Base-by-base conservation (phyloP, 1,140 invertebrate species). In the Drosophila jambulina region DNA sequence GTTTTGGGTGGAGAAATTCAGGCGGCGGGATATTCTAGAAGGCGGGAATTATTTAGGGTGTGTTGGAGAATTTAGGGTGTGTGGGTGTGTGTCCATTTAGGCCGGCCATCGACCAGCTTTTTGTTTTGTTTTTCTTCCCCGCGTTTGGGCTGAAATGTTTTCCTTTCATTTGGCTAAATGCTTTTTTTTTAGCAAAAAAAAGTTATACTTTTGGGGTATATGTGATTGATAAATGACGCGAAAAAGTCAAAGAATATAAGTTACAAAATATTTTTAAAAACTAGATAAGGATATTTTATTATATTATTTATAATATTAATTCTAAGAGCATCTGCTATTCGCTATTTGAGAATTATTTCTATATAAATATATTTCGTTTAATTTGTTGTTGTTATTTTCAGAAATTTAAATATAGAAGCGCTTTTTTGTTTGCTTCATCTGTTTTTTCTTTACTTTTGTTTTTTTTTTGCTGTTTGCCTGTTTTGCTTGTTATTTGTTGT, bases 361-460 rank as follows among this genome's bases (percentile, higher is more conserved):
- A 23, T 32, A 62, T 72, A 42, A 32, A 58, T 54, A 43, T 43
- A 36, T 60, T 60, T 13, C 29, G 25, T 25, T 51, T 27, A 34
- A 43, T 56, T 75, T 60, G 75, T 77, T 77, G 56, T 76, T 77
- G 42, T 36, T 61, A 38, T 62, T 54, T 65, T 46, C 38, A 58
- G 40, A 61, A 29, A 46, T 82, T 82, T 82, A 82, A 82, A 74
- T 82, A 67, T 82, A 82, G 80, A 36, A 51, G 8, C 42, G 25
- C 61, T 59, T 45, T 56, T 82, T 64, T 81, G 46, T 76, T 76
- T 75, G 57, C 12, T 29, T 42, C 46, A 25, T 46, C 13, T 63
- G 72, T 36, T 49, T 64, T 21, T 65, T 70, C 21, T 63, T 5
- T 23, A 21, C 38, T 43, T 53, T 76, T 74, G 54, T 58, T 60